Evolutionary conservation across 2,113 vertebrate species (phyloP), one percentile per base, ranked within the genome.

Genomic region (Herpetotheres cachinnans): DNA sequence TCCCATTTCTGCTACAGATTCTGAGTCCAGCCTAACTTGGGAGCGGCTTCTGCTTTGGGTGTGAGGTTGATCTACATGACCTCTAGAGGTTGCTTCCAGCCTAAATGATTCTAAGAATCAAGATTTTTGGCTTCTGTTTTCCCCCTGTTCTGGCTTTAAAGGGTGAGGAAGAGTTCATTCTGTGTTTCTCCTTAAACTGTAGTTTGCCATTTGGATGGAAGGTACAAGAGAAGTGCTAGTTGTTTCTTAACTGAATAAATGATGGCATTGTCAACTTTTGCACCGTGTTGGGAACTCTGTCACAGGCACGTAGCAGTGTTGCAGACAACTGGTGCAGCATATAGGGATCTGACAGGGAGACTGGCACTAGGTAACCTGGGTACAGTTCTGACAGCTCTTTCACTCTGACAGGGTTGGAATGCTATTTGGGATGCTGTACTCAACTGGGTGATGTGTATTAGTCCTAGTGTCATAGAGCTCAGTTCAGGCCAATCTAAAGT

Each of bases 271-370:
- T 59, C 1, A 14, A 6, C 15, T 61, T 14, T 24, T 69, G 26
- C 3, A 10, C 1, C 1, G 0, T 36, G 16, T 27, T 56, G 40
- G 34, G 16, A 65, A 20, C 1, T 4, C 3, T 2, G 1, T 24
- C 36, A 8, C 7, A 36, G 52, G 17, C 24, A 16, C n/a, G 19
- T 8, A 30, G 24, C 16, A 18, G 2, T 36, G 20, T 9, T 42
- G 17, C 46, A 71, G 49, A 13, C 20, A 6, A 8, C 18, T n/a
- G 50, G 21, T 55, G 52, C 17, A 62, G 10, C 4, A 1, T 25
- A 26, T 25, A 26, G 38, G 14, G 19, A 21, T 52, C 54, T 65
- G 63, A 17, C 20, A 40, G 46, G 47, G 52, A 63, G 56, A 14
- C 19, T 36, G 42, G 26, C 44, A 24, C 10, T 30, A 50, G 42